Base-by-base conservation (phyloP, 2,113 vertebrate species). In the Hymenochirus boettgeri region DNA sequence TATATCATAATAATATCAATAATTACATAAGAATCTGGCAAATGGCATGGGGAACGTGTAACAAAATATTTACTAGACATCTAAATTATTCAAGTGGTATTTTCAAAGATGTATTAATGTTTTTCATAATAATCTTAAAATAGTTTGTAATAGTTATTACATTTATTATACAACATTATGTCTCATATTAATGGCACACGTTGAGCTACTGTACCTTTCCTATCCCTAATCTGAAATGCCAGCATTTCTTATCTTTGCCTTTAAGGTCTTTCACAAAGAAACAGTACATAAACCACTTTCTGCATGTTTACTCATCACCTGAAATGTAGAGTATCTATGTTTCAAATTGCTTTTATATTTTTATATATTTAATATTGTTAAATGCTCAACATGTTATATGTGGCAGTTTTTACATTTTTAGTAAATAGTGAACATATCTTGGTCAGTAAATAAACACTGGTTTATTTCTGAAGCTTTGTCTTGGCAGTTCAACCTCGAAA, bases 231-330 rank as follows among this genome's bases (percentile, higher is more conserved):
- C 45, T 76, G 35, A 73, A 72, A 69, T 76, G 6, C 13, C 29
- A 67, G 17, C 21, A 71, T 53, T 31, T 50, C 22, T 25, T 70
- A 62, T 63, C 58, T 66, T 70, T 35, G 23, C 8, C 61, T 73
- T 74, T 37, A 67, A 60, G 71, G 61, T 45, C 7, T 19, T 12
- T 69, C 52, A 73, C 73, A 25, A 13, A 52, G 33, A 76, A 1
- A 39, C 10, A 24, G 15, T 52, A 27, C 7, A 72, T 65, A 65
- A 54, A 77, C 57, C 17, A 57, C 8, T 73, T 47, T 56, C 6
- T 47, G 31, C 61, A 51, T 69, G 24, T n/a, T 61, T 56, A 12
- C 26, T 75, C 27, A 72, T 74, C 25, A 35, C 10, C 74, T 71
- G 22, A 33, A 55, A 63, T 23, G 1, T n/a, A n/a, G n/a, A n/a